Evolutionary conservation across 2,797 vertebrate genomes (phyloP).

Genomic region (Cirrhinus molitorella): DNA sequence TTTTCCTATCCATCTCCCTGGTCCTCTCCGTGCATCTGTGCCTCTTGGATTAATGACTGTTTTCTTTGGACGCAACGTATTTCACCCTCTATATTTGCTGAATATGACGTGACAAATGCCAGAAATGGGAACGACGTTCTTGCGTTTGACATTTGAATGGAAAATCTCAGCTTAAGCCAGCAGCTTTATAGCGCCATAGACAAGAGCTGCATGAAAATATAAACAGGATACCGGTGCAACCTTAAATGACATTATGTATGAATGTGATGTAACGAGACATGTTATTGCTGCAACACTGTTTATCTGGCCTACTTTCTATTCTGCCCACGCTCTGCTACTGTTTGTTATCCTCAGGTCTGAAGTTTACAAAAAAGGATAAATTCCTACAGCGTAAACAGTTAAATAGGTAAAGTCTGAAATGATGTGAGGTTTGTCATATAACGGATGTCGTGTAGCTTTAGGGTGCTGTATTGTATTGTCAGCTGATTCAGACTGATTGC

Average conservation of each 20-base stretch:
- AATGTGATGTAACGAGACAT: slow-evolving; percentile 63
- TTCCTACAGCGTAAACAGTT: slow-evolving; percentile 41
- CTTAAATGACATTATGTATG: slow-evolving; percentile 65
- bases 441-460: background rate
- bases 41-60: slow-evolving; percentile 51
- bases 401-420: slow-evolving; percentile 36
- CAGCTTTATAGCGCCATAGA: slow-evolving; percentile 42
- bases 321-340: slow-evolving; percentile 41
- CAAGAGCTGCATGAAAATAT: slow-evolving; percentile 50
- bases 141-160: slow-evolving; percentile 60
- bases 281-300: slow-evolving; percentile 67
- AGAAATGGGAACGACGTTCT: slow-evolving; percentile 51
- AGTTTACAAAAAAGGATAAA: slow-evolving; percentile 32
- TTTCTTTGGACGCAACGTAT: slow-evolving; percentile 52
- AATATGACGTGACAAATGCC: slow-evolving; percentile 54
- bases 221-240: slow-evolving; percentile 62
- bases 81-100: slow-evolving; percentile 47
- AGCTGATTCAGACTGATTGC: background rate
- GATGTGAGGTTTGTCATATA: background rate
- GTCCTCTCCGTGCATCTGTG: slow-evolving; percentile 47
- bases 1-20: slow-evolving; percentile 40
- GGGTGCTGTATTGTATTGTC: slow-evolving; percentile 27
- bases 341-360: slow-evolving; percentile 48
- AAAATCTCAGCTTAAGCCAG: slow-evolving; percentile 61
- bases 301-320: slow-evolving; percentile 78